Base-by-base conservation (phyloP, 2,888 invertebrate species). In the Lycocerus yunnanus region DNA sequence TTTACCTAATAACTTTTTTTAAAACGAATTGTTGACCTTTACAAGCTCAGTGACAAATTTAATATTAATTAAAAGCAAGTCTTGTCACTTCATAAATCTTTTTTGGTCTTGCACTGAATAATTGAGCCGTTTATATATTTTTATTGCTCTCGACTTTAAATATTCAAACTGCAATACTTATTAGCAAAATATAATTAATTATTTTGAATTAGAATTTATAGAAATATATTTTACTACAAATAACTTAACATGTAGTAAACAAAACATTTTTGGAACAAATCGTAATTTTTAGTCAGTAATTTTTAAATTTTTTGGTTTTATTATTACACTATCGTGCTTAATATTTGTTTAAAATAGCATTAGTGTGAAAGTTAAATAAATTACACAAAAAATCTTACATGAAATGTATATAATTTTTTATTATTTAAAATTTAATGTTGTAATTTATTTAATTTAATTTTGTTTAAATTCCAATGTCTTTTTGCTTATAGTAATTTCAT, bases 281-380 rank as follows among this genome's bases (percentile, higher is more conserved):
- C 18, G 61, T 20, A 18, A 63, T 18, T 63, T 18, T 18, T 63
- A 63, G 16, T 63, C 68, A 68, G 68, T 74, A 61, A 68, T 65
- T 61, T 74, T 70, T 75, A 75, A 67, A 72, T 72, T 75, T 75
- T 75, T 69, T 75, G 72, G 72, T 75, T 75, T 75, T 75, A 66
- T 75, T 72, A 69, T 75, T 58, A 75, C 69, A 75, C 72, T 69
- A 63, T 65, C 68, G 68, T 72, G 75, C 75, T 73, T 73, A 65
- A 72, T 73, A 73, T 75, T 73, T 73, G 73, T 75, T 73, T 70
- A 61, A 75, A 69, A 75, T 61, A 58, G 75, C 75, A 75, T 75
- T 75, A 70, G 73, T 71, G 71, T 68, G 66, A 72, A 66, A 75
- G 24, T 70, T 70, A 70, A 73, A 66, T 73, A 73, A 73, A 73